Percentiles rank a stretch among this genome's conserved stretches.
Evolutionary conservation across 2,888 invertebrate genomes (phyloP).

Genomic region (Conops quadrifasciatus): DNA sequence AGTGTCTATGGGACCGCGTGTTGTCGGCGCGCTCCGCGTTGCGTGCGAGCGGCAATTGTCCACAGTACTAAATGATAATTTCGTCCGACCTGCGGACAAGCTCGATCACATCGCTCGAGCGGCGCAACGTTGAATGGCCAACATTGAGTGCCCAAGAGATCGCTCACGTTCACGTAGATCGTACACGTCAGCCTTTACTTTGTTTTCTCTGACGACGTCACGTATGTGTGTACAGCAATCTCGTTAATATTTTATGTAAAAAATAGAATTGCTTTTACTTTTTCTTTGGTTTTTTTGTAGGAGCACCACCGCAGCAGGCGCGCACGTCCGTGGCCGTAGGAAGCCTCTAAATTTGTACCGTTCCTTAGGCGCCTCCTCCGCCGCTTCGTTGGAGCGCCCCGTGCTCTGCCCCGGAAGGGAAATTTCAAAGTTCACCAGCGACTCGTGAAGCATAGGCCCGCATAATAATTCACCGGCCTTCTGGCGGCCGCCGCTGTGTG

Average conservation of each 20-base stretch:
- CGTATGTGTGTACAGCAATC: too few species aligned
- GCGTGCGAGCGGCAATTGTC: constrained; percentile 7
- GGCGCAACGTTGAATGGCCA: too few species aligned
- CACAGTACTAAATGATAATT: constrained; percentile 21
- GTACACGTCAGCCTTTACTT: too few species aligned
- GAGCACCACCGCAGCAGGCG: not conserved
- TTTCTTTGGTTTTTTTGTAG: too few species aligned
- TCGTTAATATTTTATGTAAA: too few species aligned
- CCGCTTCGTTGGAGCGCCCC: constrained; percentile 5
- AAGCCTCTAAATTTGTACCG: not conserved
- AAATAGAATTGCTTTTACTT: too few species aligned
- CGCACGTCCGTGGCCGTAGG: not conserved
- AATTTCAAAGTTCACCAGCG: constrained; percentile 13
- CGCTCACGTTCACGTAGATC: too few species aligned
- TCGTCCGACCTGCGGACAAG: constrained; percentile 17
- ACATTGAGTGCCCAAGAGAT: too few species aligned
- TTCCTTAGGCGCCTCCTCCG: not conserved
- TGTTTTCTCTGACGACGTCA: too few species aligned
- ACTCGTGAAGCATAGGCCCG: not conserved
- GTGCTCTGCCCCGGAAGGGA: not conserved
- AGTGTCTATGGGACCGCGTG: too few species aligned
- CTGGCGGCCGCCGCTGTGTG: not conserved
- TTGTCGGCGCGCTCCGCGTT: constrained; percentile 5
- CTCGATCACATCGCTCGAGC: too few species aligned
- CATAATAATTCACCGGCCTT: not conserved